Conservation (phyloP, 2,888 invertebrate genomes). For the Drosophila infuscata region DNA sequence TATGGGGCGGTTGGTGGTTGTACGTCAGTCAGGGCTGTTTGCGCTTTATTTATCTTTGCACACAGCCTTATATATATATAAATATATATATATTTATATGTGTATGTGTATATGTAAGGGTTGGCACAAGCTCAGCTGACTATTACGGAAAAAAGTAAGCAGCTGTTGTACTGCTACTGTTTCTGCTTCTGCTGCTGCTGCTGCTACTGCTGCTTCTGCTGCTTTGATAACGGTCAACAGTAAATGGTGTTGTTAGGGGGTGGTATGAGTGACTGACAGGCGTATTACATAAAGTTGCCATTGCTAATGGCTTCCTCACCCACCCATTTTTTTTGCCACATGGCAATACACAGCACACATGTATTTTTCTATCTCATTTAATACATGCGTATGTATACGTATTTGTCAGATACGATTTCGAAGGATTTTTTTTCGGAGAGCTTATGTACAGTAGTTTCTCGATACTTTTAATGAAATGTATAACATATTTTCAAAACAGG, state of each 20-base stretch:
- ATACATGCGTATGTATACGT: slow-evolving; percentile 8
- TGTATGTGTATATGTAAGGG: slow-evolving; percentile 15
- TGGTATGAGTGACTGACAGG: slow-evolving; percentile 15
- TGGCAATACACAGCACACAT: slow-evolving; percentile 36
- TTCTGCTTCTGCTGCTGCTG: slow-evolving; percentile 5
- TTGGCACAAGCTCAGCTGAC: slow-evolving; percentile 63
- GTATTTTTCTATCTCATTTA: slow-evolving; percentile 21
- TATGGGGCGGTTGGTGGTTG: slow-evolving; percentile 16
- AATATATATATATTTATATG: background rate
- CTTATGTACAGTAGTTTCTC: slow-evolving; percentile 4
- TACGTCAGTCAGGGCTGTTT: slow-evolving; percentile 22
- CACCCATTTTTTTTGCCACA: slow-evolving; percentile 37
- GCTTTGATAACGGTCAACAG: slow-evolving; percentile 66
- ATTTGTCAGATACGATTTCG: slow-evolving; percentile 55
- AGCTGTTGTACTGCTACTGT: slow-evolving; percentile 46
- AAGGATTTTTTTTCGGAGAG: slow-evolving; percentile 62
- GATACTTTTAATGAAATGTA: background rate
- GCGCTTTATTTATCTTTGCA: slow-evolving; percentile 20
- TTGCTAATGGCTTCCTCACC: slow-evolving; percentile 43
- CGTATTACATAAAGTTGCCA: slow-evolving; percentile 63
- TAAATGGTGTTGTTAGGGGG: slow-evolving; percentile 49
- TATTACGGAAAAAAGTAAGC: slow-evolving; percentile 53
- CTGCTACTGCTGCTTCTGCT: slow-evolving; percentile 35
- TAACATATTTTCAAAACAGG: background rate
- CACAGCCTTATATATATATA: slow-evolving; percentile 1